Evolutionary conservation across 2,888 invertebrate species (phyloP).

Genomic region (Tetramorium bicarinatum): DNA sequence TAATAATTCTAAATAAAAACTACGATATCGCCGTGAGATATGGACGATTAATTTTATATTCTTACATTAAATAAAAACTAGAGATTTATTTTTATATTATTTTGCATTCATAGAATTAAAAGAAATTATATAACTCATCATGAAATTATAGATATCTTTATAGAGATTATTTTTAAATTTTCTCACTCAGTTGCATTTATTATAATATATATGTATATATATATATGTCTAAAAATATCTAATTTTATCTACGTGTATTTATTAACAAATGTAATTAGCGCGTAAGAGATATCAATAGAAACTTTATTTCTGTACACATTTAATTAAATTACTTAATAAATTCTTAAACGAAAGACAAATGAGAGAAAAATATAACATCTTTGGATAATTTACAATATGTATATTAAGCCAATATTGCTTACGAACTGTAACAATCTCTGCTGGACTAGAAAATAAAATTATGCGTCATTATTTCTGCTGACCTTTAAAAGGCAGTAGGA

Average conservation of each 20-base stretch:
- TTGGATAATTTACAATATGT: constrained; percentile 51
- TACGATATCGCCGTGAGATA: background rate
- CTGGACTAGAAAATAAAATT: constrained; percentile 28
- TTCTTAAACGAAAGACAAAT: background rate
- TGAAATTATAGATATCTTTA: background rate
- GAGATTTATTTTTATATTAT: constrained; percentile 17
- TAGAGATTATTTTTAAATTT: background rate
- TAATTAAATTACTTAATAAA: constrained; percentile 16
- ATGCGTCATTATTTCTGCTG: constrained; percentile 25
- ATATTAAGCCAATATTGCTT: constrained; percentile 56
- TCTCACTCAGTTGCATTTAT: constrained; percentile 1
- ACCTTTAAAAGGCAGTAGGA: constrained; percentile 86
- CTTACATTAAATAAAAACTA: constrained; percentile 2
- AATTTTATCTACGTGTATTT: constrained; percentile 1
- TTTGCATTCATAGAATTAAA: background rate
- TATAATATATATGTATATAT: background rate
- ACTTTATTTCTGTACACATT: constrained; percentile 14
- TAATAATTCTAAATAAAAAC: background rate
- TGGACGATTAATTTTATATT: background rate
- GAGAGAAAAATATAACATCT: constrained; percentile 9
- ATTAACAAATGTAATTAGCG: constrained; percentile 33
- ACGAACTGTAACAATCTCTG: constrained; percentile 31
- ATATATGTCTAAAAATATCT: constrained; percentile 33
- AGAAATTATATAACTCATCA: background rate
- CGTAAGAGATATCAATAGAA: background rate